Base-by-base conservation (phyloP, 2,113 vertebrate species). In the Connochaetes taurinus region DNA sequence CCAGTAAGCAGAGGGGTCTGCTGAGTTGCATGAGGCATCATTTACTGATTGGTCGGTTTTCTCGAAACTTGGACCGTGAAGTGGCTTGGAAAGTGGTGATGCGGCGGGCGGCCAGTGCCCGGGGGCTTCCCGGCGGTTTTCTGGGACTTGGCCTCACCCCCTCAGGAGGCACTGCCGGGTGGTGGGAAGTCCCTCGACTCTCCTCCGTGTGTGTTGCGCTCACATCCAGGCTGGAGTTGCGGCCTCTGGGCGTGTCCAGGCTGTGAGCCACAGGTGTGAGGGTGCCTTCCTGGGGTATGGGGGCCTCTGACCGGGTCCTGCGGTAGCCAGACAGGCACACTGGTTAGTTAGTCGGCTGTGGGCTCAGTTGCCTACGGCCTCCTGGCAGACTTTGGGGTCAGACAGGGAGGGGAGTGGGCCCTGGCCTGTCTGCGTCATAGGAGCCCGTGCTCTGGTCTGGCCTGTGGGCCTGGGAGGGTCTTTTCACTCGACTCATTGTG, bases 281-380 rank as follows among this genome's bases (percentile, higher is more conserved):
- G 74, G 43, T 1, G 1, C 74, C n/a, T 29, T 78, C 43, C 14
- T 4, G 2, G 14, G 5, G 29, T 2, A 1, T 31, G 23, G 29
- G 15, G 8, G 1, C 5, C 3, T 5, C 6, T 33, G 11, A 5
- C 52, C 5, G 21, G 52, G 16, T 15, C 47, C 12, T 7, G 33
- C 12, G 0, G 40, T 6, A 4, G 9, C 25, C 17, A 4, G 4
- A 29, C 6, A 2, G 2, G 15, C 13, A 33, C 13, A 0, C 81
- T 10, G 15, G 15, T 47, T 7, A 19, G 45, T 55, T 5, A 25
- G 52, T 36, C 5, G 1, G 23, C 55, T 23, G 60, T 7, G 17
- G 29, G 11, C 2, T 27, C 64, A 4, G n/a, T 60, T 23, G 9
- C 40, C 76, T 25, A 8, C 50, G 4, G 62, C 27, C 36, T 25